Evolutionary conservation across 1,140 invertebrate genomes (phyloP).

Genomic region (Bombus confusus): DNA sequence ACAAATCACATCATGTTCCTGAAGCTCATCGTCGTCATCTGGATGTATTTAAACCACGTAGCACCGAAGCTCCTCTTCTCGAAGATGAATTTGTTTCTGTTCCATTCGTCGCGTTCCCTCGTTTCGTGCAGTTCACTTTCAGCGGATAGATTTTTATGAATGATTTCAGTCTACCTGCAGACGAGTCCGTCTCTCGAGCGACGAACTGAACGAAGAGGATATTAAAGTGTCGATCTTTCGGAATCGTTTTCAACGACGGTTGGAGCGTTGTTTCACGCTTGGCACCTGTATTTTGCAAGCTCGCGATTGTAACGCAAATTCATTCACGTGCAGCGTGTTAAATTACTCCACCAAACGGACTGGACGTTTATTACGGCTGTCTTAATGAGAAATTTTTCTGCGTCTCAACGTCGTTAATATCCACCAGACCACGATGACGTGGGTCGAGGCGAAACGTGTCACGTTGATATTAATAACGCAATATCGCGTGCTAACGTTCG

Average conservation of each 20-base stretch:
- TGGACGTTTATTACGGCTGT: constrained; percentile 36
- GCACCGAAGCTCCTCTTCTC: background rate
- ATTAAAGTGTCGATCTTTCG: constrained; percentile 19
- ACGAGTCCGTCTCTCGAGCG: background rate
- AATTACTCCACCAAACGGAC: constrained; percentile 30
- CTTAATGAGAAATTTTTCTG: constrained; percentile 52
- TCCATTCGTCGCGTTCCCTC: background rate
- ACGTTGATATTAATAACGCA: constrained; percentile 37
- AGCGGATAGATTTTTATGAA: constrained; percentile 29
- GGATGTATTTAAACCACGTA: no score
- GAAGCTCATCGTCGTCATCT: background rate
- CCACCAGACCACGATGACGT: background rate
- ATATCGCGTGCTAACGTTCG: constrained; percentile 28
- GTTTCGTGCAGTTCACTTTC: background rate
- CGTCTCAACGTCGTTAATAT: constrained; percentile 35
- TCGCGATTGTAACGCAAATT: constrained; percentile 19
- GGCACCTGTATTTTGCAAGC: constrained; percentile 26
- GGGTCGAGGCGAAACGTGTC: constrained; percentile 3
- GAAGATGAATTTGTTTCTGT: constrained; percentile 2
- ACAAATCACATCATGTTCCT: no score
- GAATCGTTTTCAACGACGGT: background rate
- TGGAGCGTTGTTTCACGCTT: background rate
- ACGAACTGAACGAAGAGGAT: background rate
- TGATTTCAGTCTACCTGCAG: constrained; percentile 19
- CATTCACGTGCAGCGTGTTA: constrained; percentile 31